Evolutionary conservation across 2,888 invertebrate genomes (phyloP).

Genomic region (Galeruca laticollis): DNA sequence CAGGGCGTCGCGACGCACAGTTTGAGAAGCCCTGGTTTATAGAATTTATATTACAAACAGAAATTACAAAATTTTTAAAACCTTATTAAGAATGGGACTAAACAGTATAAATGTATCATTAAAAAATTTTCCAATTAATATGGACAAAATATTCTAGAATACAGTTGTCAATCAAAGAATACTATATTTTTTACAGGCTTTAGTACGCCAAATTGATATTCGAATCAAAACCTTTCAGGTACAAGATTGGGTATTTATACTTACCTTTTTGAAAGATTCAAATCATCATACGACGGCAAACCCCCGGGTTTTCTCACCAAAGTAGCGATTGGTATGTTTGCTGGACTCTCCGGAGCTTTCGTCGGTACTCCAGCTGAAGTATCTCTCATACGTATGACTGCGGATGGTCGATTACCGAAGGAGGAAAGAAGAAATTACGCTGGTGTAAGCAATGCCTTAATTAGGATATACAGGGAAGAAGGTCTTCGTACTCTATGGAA

Average conservation of each 20-base stretch:
- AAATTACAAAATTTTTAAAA: too few species aligned
- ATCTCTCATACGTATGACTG: constrained; percentile 96
- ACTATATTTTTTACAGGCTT: too few species aligned
- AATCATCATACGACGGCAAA: constrained; percentile 70
- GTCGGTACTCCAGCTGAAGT: constrained; percentile 97
- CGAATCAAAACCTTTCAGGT: too few species aligned
- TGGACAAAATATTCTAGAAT: too few species aligned
- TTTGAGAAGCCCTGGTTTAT: too few species aligned
- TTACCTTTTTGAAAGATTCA: constrained; percentile 80
- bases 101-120: too few species aligned
- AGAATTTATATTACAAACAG: too few species aligned
- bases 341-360: constrained; percentile 91
- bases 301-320: constrained; percentile 86
- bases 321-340: constrained; percentile 85
- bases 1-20: too few species aligned
- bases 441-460: constrained; percentile 90
- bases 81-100: too few species aligned
- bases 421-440: constrained; percentile 94
- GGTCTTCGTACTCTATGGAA: constrained; percentile 86
- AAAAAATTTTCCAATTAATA: too few species aligned
- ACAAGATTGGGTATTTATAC: constrained; percentile 93
- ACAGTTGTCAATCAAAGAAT: too few species aligned
- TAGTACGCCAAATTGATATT: too few species aligned
- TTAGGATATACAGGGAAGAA: constrained; percentile 85
- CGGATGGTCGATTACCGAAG: constrained; percentile 92